A percentile compares a stretch with the other conserved stretches of the same genome.
Evolutionary conservation across 2,888 invertebrate species (phyloP).

Genomic region (Nipponacmea schrenckii): DNA sequence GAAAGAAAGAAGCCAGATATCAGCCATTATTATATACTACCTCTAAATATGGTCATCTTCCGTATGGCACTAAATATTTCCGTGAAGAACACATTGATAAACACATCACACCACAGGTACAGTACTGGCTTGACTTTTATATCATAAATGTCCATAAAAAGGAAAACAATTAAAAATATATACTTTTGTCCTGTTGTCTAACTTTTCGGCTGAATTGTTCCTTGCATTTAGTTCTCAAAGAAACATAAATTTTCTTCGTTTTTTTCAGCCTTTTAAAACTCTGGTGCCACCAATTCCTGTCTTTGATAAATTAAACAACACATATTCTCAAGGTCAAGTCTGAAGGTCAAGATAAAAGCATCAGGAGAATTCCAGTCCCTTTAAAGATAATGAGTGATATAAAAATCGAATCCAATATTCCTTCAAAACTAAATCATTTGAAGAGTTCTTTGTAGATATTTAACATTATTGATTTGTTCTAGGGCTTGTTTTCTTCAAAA

Average conservation of each 20-base stretch:
- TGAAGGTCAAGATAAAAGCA: conserved; percentile 22
- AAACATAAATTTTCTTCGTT: background rate
- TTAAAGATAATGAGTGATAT: no score
- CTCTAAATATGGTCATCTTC: conserved; percentile 57
- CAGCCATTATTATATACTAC: conserved; percentile 59
- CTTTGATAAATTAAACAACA: conserved; percentile 65
- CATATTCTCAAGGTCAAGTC: conserved; percentile 64
- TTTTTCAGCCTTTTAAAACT: conserved; percentile 63
- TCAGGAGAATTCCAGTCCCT: no score
- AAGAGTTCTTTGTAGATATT: no score
- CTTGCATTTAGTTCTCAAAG: background rate
- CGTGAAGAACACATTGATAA: conserved; percentile 56
- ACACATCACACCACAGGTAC: conserved; percentile 52
- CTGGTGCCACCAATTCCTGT: conserved; percentile 65
- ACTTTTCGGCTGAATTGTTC: no score
- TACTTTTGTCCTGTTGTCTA: no score
- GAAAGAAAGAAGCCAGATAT: conserved; percentile 45
- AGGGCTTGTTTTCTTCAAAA: no score
- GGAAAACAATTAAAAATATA: no score
- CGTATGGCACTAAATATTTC: conserved; percentile 64
- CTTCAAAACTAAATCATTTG: no score
- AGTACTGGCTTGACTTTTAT: no score
- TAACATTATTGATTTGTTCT: no score
- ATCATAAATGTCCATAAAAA: background rate
- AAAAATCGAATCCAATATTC: no score